Evolutionary conservation across 2,113 vertebrate species (phyloP).

Genomic region (Colaptes auratus): DNA sequence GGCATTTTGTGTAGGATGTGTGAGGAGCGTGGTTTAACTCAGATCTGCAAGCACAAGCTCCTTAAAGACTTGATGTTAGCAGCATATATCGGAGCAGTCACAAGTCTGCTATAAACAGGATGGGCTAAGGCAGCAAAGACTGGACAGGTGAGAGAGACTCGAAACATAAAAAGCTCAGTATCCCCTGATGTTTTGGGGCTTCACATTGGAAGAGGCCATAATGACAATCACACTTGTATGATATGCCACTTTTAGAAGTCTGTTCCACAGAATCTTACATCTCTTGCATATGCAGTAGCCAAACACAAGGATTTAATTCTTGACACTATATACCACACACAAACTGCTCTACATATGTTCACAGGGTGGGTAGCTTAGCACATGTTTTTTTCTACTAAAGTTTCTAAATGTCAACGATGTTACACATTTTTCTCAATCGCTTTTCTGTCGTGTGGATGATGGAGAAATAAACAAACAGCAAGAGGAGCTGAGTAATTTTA

Average conservation of each 20-base stretch:
- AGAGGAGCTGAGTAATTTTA: background rate
- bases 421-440: background rate
- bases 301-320: conserved; percentile 17
- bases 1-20: background rate
- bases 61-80: background rate
- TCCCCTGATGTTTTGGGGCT: background rate
- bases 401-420: conserved; percentile 14
- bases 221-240: background rate
- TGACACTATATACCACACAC: conserved; percentile 35
- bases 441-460: background rate
- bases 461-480: background rate
- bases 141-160: background rate
- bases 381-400: background rate
- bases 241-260: background rate
- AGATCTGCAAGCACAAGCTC: background rate
- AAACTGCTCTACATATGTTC: conserved; percentile 53
- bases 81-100: background rate
- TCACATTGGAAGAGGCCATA: background rate
- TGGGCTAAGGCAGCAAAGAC: background rate
- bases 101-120: background rate
- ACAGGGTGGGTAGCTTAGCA: background rate
- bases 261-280: background rate
- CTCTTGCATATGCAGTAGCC: conserved; percentile 29
- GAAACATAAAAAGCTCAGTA: background rate
- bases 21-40: background rate